Percentiles rank a stretch among this genome's conserved stretches.
Evolutionary conservation across 2,797 vertebrate species (phyloP).

Genomic region (Pseudochirops cupreus): DNA sequence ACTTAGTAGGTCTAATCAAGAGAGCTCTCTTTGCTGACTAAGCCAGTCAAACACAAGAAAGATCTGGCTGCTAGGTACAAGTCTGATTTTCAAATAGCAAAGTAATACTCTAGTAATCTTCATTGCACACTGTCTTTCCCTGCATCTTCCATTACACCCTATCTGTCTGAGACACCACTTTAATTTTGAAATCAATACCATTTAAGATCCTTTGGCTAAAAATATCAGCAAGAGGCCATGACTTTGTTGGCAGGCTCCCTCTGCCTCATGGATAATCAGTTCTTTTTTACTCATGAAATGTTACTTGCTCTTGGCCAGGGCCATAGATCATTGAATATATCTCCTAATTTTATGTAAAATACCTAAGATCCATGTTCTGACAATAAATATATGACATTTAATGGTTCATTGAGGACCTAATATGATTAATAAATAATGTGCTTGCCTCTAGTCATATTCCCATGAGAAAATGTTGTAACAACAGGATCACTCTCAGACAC

Average conservation of each 20-base stretch:
- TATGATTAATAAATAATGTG: neutral
- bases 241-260: conserved; percentile 11
- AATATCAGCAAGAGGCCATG: neutral
- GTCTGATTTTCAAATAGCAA: conserved; percentile 5
- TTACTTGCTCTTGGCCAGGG: conserved; percentile 15
- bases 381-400: conserved; percentile 22
- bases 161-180: neutral
- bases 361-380: neutral
- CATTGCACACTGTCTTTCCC: neutral
- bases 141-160: neutral
- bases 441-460: neutral
- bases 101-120: neutral
- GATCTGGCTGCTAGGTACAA: neutral
- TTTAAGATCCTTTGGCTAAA: conserved; percentile 22
- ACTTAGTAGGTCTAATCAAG: neutral
- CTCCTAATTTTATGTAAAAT: conserved; percentile 34
- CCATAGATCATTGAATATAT: conserved; percentile 24
- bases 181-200: conserved; percentile 59
- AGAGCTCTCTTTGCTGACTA: neutral
- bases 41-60: neutral
- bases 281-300: conserved; percentile 56
- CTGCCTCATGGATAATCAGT: neutral
- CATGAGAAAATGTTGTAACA: conserved; percentile 14
- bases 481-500: neutral
- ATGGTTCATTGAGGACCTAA: conserved; percentile 37